Percentiles rank a stretch among this genome's conserved stretches.
Evolutionary conservation across 2,888 invertebrate genomes (phyloP).

Genomic region (Adelphocoris suturalis): DNA sequence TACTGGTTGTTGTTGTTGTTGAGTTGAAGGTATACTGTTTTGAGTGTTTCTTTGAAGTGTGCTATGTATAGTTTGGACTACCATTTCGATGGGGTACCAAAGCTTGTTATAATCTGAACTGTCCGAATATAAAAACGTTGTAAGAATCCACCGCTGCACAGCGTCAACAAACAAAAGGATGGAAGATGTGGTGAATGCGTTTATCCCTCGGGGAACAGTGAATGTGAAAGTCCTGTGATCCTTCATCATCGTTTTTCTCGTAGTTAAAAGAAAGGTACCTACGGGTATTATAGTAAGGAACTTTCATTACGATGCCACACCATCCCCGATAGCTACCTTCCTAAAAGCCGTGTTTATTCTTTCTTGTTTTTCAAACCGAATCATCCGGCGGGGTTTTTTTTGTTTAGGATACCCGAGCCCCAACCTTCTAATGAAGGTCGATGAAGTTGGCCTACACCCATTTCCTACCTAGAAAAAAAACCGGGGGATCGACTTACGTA

Average conservation of each 20-base stretch:
- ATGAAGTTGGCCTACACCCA: constrained; percentile 5
- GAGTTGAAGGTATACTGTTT: too few relatives aligned
- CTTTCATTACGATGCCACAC: constrained; percentile 36
- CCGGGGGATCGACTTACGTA: constrained; percentile 9
- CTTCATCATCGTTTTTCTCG: constrained; percentile 28
- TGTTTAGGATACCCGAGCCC: neutral
- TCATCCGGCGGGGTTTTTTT: neutral
- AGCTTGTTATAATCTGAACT: too few relatives aligned
- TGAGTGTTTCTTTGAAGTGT: too few relatives aligned
- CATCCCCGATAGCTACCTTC: neutral
- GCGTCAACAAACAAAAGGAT: neutral
- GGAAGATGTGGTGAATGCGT: neutral
- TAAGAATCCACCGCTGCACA: too few relatives aligned
- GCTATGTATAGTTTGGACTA: too few relatives aligned
- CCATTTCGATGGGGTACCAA: too few relatives aligned
- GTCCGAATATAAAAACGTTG: too few relatives aligned
- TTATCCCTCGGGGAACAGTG: constrained; percentile 4
- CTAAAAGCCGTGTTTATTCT: neutral
- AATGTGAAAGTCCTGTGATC: constrained; percentile 52
- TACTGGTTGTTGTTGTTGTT: too few relatives aligned
- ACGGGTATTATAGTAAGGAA: neutral
- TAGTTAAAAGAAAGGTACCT: constrained; percentile 38
- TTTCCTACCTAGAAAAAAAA: constrained; percentile 21
- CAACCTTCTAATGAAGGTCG: constrained; percentile 28
- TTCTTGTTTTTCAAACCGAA: constrained; percentile 19